Evolutionary conservation across 2,113 vertebrate species (phyloP).

Genomic region (Neolamprologus sp.): DNA sequence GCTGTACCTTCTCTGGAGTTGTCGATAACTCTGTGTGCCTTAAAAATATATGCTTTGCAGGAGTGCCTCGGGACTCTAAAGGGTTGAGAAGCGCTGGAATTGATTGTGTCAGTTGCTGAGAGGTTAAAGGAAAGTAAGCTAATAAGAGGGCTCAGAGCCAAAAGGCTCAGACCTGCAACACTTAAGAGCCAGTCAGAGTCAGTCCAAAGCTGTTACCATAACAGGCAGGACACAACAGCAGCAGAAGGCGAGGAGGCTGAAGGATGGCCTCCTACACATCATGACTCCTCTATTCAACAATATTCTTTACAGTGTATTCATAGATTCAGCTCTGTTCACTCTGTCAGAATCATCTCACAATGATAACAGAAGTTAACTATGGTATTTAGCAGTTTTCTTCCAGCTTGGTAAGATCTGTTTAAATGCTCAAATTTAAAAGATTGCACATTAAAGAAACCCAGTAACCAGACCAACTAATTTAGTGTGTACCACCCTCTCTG

Average conservation of each 20-base stretch:
- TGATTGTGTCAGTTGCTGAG: slow-evolving; percentile 5
- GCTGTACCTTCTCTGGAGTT: background rate
- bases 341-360: background rate
- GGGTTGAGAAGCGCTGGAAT: background rate
- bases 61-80: background rate
- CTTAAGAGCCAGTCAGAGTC: background rate
- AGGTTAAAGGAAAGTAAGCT: slow-evolving; percentile 24
- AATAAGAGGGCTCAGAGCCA: background rate
- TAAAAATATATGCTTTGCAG: background rate
- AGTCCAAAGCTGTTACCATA: background rate
- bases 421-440: background rate
- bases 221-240: background rate
- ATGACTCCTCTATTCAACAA: background rate
- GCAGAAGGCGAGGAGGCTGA: background rate
- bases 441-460: background rate
- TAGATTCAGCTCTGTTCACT: background rate
- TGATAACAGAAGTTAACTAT: background rate
- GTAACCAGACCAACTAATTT: background rate
- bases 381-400: background rate
- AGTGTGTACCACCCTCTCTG: background rate
- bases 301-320: background rate
- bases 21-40: background rate
- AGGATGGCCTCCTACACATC: background rate
- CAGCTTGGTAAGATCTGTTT: background rate
- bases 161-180: background rate